phyloP scores from a whole-genome alignment of 2,888 invertebrate species.

The Nemurella pictetii region DNA sequence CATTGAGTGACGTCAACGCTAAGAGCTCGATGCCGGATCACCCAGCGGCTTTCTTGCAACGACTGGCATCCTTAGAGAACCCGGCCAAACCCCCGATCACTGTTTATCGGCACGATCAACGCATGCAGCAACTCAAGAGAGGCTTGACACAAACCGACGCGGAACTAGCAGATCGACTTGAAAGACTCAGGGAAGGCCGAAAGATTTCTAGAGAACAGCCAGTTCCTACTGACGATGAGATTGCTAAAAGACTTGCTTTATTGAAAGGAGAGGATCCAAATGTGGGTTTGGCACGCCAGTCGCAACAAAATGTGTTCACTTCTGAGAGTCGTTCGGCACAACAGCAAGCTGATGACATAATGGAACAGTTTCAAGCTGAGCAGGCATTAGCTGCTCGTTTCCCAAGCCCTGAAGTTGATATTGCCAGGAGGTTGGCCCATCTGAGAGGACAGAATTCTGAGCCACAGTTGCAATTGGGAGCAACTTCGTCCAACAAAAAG shows the following conservation, averaged over 20 bases:
- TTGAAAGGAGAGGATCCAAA: constrained; percentile 63
- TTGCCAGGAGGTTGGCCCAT: constrained; percentile 34
- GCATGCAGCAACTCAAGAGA: constrained; percentile 51
- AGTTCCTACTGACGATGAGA: constrained; percentile 64
- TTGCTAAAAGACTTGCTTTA: constrained; percentile 65
- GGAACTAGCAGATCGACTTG: constrained; percentile 67
- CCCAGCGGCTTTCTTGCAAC: constrained; percentile 47
- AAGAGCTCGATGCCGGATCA: constrained; percentile 43
- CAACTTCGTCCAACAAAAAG: background rate
- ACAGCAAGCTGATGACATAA: constrained; percentile 71
- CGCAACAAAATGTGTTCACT: background rate
- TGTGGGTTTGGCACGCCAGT: constrained; percentile 44
- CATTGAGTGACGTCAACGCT: constrained; percentile 46
- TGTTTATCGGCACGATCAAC: constrained; percentile 55
- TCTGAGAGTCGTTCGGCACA: constrained; percentile 67
- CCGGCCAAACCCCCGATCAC: constrained; percentile 60
- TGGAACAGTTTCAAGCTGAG: constrained; percentile 58
- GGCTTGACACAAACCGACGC: constrained; percentile 60
- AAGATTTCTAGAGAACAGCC: constrained; percentile 48
- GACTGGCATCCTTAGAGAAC: constrained; percentile 59
- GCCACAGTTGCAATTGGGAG: background rate
- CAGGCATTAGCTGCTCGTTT: constrained; percentile 52
- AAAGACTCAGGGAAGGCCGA: constrained; percentile 66
- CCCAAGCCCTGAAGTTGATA: constrained; percentile 34
- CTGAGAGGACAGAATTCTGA: constrained; percentile 19